These are phyloP conservation scores for Psammodynastes pulverulentus DNA, from an alignment of 2,113 vertebrate genomes.

Conservation along the genomic window DNA sequence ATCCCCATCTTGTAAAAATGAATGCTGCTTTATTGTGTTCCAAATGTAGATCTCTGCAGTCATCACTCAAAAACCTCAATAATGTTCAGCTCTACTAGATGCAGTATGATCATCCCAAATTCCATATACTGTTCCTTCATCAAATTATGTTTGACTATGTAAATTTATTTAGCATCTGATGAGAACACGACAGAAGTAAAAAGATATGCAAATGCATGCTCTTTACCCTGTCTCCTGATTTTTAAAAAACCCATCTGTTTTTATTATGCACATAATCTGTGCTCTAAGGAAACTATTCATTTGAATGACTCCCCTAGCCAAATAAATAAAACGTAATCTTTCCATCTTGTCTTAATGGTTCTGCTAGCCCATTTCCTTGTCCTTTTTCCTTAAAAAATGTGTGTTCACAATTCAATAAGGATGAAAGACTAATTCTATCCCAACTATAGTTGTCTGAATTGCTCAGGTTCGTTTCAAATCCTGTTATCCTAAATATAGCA, in stretches of 20 bases:
- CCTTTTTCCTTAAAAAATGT: neutral
- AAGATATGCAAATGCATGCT: neutral
- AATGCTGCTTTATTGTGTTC: neutral
- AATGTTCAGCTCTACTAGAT: neutral
- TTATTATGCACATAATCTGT: neutral
- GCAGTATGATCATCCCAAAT: neutral
- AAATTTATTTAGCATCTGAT: neutral
- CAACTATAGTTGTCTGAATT: neutral
- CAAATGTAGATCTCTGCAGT: neutral
- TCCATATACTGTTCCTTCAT: neutral
- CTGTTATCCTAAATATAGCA: neutral
- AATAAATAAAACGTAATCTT: neutral
- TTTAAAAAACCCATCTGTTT: neutral
- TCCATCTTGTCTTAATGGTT: neutral
- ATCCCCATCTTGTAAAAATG: slow-evolving; percentile 8
- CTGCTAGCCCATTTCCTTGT: neutral
- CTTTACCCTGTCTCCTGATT: neutral
- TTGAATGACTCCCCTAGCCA: neutral
- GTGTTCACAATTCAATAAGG: neutral
- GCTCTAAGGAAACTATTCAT: neutral
- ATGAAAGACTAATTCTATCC: neutral
- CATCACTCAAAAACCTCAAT: neutral
- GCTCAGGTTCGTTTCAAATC: neutral
- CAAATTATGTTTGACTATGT: neutral
- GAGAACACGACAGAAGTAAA: neutral